A percentile compares a stretch with the other conserved stretches of the same genome.
These are phyloP conservation scores for Athrips mouffetella DNA, from an alignment of 2,888 invertebrate genomes.

Conservation along the genomic window DNA sequence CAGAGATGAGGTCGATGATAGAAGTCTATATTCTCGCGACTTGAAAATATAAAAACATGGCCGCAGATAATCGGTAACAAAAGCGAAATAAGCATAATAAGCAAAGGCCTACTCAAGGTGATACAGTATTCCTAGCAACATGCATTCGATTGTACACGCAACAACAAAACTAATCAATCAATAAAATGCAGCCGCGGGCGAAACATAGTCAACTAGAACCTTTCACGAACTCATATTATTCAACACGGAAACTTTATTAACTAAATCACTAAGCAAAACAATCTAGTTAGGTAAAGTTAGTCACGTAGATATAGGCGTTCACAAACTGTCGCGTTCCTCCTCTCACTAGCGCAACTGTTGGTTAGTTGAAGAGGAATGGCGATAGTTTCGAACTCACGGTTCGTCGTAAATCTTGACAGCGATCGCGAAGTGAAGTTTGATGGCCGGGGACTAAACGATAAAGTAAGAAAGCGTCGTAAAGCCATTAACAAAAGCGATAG, in stretches of 20 bases:
- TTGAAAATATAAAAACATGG: no score
- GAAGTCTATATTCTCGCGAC: no score
- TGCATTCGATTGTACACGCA: no score
- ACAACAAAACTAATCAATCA: no score
- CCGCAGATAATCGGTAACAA: no score
- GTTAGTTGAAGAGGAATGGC: neutral
- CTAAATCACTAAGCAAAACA: conserved; percentile 14
- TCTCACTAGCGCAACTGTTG: neutral
- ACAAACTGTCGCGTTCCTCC: neutral
- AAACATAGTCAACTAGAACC: no score
- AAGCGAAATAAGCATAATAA: no score
- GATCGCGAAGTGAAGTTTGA: conserved; percentile 44
- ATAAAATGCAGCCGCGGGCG: no score
- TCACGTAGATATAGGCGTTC: conserved; percentile 31
- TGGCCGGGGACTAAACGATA: conserved; percentile 33
- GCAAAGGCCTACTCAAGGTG: no score
- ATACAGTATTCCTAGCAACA: no score
- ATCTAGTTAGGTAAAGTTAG: conserved; percentile 14
- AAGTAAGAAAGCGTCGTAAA: conserved; percentile 13
- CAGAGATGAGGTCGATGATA: no score
- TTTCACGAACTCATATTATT: conserved; percentile 6
- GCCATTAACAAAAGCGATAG: conserved; percentile 12
- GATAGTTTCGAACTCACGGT: conserved; percentile 13
- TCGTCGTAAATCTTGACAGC: conserved; percentile 44
- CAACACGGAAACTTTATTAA: conserved; percentile 8